Evolutionary conservation across 2,113 vertebrate species (phyloP).

Genomic region (Ptilonorhynchus violaceus): DNA sequence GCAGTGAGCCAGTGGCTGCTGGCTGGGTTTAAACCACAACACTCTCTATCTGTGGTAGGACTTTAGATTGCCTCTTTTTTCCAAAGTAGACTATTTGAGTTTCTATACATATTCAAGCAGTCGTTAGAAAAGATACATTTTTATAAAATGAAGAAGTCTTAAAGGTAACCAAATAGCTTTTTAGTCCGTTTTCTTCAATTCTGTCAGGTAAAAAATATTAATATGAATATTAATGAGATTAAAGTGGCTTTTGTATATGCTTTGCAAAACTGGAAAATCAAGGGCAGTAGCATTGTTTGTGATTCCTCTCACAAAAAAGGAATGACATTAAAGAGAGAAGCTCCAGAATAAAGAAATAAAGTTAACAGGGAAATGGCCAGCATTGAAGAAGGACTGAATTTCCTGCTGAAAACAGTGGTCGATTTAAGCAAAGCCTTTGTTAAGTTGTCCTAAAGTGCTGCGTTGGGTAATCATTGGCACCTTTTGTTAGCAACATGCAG

Average conservation of each 20-base stretch:
- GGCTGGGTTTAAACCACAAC: background rate
- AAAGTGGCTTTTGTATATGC: background rate
- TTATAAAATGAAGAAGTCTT: conserved; percentile 6
- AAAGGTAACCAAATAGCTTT: background rate
- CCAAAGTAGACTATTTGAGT: background rate
- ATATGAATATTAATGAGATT: background rate
- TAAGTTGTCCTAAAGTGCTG: background rate
- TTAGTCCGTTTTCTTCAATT: conserved; percentile 3
- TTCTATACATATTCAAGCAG: background rate
- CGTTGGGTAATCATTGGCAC: background rate
- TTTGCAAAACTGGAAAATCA: background rate
- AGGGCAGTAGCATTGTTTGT: background rate
- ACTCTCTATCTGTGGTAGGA: background rate
- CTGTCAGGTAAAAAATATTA: background rate
- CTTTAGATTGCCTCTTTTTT: background rate
- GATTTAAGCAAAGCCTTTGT: background rate
- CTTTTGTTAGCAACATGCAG: background rate
- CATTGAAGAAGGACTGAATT: background rate
- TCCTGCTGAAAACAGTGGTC: background rate
- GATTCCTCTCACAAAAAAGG: background rate
- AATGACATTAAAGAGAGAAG: background rate
- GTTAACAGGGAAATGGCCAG: background rate
- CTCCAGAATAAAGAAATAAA: background rate
- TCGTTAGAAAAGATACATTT: background rate
- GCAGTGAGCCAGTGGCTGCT: background rate